Percentiles rank a stretch among this genome's conserved stretches.
phyloP scores from a whole-genome alignment of 2,113 vertebrate genomes.

The Empidonax alnorum region DNA sequence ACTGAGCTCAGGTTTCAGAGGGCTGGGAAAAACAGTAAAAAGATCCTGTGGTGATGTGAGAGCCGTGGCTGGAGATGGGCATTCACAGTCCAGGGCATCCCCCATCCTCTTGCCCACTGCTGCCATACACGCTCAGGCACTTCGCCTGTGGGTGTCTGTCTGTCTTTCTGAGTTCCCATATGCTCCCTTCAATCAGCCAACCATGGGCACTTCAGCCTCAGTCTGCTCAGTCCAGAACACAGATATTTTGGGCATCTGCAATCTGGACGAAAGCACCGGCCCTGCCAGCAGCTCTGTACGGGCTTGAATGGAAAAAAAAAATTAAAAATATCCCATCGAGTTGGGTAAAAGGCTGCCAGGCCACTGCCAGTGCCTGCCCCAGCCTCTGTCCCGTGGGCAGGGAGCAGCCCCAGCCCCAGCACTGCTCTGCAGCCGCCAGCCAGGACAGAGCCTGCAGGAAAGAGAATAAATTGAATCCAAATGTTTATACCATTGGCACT shows the following conservation, averaged over 20 bases:
- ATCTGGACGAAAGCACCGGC: not conserved
- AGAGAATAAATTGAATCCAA: not conserved
- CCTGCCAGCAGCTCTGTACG: not conserved
- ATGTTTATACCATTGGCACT: conserved; percentile 20
- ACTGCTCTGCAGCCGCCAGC: not conserved
- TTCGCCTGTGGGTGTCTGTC: not conserved
- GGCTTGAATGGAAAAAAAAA: conserved; percentile 44
- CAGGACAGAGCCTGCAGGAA: not conserved
- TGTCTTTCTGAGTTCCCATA: not conserved
- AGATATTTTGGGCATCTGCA: conserved; percentile 41
- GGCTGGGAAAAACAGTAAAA: not conserved
- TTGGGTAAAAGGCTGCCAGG: not conserved
- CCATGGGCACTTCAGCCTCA: not conserved
- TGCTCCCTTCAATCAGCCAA: not conserved
- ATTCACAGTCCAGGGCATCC: rapidly evolving
- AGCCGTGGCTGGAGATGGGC: rapidly evolving
- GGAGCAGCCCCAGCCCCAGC: not conserved
- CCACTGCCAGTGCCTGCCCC: not conserved
- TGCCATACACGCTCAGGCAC: not conserved
- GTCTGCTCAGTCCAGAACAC: not conserved
- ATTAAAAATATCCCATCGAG: not conserved
- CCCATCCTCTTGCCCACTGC: not conserved
- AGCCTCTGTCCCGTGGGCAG: not conserved
- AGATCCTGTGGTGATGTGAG: not conserved
- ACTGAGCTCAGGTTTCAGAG: not conserved